Evolutionary conservation across 1,140 invertebrate genomes (phyloP), one percentile per base, ranked within the genome.

Genomic region (Drosophila sproati): DNA sequence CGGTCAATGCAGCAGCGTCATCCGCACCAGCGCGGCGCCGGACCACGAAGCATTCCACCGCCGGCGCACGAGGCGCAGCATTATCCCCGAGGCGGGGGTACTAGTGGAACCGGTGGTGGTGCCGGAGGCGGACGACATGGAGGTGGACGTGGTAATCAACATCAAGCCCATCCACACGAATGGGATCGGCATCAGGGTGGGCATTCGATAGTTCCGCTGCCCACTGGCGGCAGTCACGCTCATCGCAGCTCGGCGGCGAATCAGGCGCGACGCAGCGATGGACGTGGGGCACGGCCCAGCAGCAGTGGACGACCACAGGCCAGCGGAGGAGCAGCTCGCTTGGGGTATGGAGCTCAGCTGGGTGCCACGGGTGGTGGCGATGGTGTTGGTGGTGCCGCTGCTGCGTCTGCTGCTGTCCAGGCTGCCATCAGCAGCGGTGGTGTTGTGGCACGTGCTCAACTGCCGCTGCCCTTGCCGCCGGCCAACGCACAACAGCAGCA

Each of bases 21-120:
- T 73, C 93, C 93, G 32, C 92, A 93, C 56, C 88, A 89, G 48
- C 92, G 93, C 39, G 91, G 86, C 41, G 91, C 92, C 3, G 94
- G 93, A 20, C 93, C 94, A n/a, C 92, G 94, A 64, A 94, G 93
- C 80, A 93, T 94, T 82, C 93, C 94, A 62, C 93, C 94, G 20
- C 93, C 92, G 7, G 86, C 91, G 41, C 80, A 93, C 12, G 91
- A 88, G 59, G 70, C 86, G 12, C 86, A 90, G 32, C 86, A 88
- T 28, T 88, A 88, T 89, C 74, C 82, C 3, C 43, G 74, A 12
- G 47, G 81, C n/a, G 70, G 63, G 5, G 73, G 55, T 0, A 80
- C 66, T 1, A 51, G 50, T 5, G 51, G 63, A 2, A 70, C 68
- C 1, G 64, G 73, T 7, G 72, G 78, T 0, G 78, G 57, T 2